Conservation (phyloP, 2,797 vertebrate species). For the Acanthurus lineatus region DNA sequence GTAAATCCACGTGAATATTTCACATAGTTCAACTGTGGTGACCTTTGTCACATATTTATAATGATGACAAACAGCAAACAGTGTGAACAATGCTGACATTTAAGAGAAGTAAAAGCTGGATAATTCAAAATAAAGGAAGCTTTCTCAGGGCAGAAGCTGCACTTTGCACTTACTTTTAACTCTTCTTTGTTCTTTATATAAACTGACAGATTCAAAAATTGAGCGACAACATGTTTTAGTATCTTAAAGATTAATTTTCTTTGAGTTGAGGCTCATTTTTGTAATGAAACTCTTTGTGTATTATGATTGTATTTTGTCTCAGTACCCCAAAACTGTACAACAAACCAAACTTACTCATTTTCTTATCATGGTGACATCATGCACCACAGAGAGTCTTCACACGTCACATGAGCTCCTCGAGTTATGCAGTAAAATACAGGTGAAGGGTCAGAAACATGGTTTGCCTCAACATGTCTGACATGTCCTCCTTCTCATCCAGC, state of each 20-base stretch:
- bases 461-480: constrained; percentile 40
- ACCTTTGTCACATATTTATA: constrained; percentile 18
- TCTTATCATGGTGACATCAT: constrained; percentile 8
- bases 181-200: neutral
- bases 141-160: neutral
- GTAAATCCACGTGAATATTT: neutral
- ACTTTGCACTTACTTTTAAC: neutral
- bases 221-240: no score
- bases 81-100: neutral
- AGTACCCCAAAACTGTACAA: neutral
- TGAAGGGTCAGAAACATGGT: neutral
- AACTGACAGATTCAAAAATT: neutral
- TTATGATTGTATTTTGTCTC: neutral
- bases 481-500: neutral
- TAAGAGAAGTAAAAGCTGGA: neutral
- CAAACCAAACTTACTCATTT: neutral
- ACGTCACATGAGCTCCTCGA: neutral
- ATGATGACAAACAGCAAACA: neutral
- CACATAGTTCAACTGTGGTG: neutral
- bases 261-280: neutral
- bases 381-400: neutral
- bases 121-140: neutral
- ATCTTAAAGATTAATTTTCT: no score
- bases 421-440: neutral
- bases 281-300: no score